phyloP scores from a whole-genome alignment of 2,888 invertebrate species.

The Tortrix viridana region DNA sequence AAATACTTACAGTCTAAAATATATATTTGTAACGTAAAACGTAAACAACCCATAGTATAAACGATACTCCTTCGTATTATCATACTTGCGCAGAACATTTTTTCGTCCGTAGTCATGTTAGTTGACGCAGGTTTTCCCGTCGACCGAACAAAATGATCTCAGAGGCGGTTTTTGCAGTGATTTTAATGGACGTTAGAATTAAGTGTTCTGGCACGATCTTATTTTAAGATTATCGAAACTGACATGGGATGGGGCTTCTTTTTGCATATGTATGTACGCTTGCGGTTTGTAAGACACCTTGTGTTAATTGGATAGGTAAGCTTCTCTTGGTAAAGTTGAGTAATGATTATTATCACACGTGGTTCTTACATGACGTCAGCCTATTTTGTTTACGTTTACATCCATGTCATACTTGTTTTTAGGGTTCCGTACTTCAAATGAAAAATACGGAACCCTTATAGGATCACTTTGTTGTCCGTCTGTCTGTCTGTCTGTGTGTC shows the following conservation, averaged over 20 bases:
- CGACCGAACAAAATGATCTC: constrained; percentile 51
- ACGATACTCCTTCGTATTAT: constrained; percentile 17
- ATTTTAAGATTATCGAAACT: constrained; percentile 21
- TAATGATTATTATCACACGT: constrained; percentile 9
- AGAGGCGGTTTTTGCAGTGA: constrained; percentile 41
- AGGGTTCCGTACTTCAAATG: too few relatives aligned
- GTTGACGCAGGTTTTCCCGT: constrained; percentile 50
- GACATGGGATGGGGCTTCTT: constrained; percentile 12
- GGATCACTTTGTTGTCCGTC: too few relatives aligned
- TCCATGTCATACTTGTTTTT: background rate
- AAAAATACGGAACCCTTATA: too few relatives aligned
- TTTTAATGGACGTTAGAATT: constrained; percentile 36
- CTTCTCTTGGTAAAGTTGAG: constrained; percentile 4
- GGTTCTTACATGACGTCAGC: constrained; percentile 18
- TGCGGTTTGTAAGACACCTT: background rate
- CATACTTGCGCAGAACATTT: constrained; percentile 26
- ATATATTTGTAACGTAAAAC: too few relatives aligned
- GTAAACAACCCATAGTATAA: constrained; percentile 3
- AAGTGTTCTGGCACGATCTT: constrained; percentile 29
- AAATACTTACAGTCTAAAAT: too few relatives aligned
- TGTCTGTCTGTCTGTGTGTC: too few relatives aligned
- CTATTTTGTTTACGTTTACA: background rate
- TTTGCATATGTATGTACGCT: background rate
- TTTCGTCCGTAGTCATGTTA: constrained; percentile 34
- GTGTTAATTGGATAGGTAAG: constrained; percentile 26